These are phyloP conservation scores for Grammomys surdaster DNA, from an alignment of 2,113 vertebrate genomes.

Conservation along the genomic window DNA sequence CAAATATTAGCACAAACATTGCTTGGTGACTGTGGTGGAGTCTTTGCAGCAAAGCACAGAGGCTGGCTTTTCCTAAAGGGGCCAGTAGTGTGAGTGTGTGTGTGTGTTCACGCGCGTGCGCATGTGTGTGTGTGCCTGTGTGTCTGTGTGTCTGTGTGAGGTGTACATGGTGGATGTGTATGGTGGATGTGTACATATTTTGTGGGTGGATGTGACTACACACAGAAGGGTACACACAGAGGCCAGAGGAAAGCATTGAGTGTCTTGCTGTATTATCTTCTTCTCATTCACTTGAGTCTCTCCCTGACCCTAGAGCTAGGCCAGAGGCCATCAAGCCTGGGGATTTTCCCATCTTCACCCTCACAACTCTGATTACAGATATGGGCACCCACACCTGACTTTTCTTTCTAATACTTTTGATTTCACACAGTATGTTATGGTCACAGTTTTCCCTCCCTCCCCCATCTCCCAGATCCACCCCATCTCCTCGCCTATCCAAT, in stretches of 20 bases:
- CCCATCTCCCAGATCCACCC: background rate
- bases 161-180: background rate
- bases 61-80: background rate
- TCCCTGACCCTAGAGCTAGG: background rate
- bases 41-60: background rate
- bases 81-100: background rate
- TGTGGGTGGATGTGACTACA: background rate
- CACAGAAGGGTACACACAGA: background rate
- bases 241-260: background rate
- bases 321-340: background rate
- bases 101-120: accelerated
- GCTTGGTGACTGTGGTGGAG: background rate
- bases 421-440: background rate
- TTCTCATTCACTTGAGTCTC: background rate
- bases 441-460: background rate
- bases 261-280: background rate
- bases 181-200: background rate
- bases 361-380: too few relatives aligned
- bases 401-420: background rate
- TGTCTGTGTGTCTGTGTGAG: background rate
- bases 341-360: background rate
- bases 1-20: background rate
- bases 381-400: background rate
- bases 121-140: background rate
- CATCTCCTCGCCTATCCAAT: background rate